Percentiles rank a stretch among this genome's conserved stretches.
Conservation (phyloP, 2,888 invertebrate genomes). For the Chaitophorus viminalis region DNA sequence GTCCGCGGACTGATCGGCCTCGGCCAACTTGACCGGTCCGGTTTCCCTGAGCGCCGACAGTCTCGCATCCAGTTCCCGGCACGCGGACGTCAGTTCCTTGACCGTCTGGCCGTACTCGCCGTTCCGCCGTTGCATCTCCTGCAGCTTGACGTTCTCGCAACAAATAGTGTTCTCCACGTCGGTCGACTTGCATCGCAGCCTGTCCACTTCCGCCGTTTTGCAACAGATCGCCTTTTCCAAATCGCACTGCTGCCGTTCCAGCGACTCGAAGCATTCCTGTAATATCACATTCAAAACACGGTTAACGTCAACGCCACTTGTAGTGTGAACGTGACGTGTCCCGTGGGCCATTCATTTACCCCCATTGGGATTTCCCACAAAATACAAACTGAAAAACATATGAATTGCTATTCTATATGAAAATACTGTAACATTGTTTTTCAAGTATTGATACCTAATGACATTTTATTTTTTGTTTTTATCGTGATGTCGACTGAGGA, state of each 20-base stretch:
- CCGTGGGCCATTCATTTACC: too few relatives aligned
- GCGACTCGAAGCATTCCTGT: neutral
- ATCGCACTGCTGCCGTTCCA: neutral
- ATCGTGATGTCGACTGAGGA: too few relatives aligned
- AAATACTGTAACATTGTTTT: too few relatives aligned
- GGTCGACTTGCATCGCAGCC: neutral
- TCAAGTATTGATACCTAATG: too few relatives aligned
- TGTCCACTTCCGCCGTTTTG: neutral
- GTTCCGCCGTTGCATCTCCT: neutral
- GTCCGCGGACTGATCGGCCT: neutral
- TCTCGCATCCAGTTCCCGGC: neutral
- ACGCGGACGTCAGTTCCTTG: neutral
- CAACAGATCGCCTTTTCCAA: neutral
- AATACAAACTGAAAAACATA: too few relatives aligned
- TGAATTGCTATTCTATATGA: too few relatives aligned
- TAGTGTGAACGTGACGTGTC: too few relatives aligned
- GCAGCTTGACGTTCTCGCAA: neutral
- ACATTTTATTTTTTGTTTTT: too few relatives aligned
- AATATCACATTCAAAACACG: neutral
- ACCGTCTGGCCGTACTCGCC: neutral
- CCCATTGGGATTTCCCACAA: too few relatives aligned
- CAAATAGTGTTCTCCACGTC: neutral
- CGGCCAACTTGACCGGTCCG: neutral
- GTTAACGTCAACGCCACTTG: too few relatives aligned
- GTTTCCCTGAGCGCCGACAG: neutral